phyloP scores from a whole-genome alignment of 2,797 vertebrate genomes.

The Spinibarbus caldwelli region DNA sequence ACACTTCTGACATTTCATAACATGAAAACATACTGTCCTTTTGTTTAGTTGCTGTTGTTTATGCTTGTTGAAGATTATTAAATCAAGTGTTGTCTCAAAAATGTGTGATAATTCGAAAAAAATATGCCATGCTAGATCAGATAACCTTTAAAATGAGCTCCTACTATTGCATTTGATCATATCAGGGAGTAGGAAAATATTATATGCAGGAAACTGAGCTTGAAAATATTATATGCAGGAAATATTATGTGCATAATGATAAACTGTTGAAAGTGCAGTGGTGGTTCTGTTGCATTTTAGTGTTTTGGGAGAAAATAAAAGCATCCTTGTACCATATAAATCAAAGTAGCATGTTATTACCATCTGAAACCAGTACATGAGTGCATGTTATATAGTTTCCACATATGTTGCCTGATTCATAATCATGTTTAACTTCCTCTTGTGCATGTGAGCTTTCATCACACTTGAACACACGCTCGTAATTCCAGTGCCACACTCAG shows the following conservation, averaged over 20 bases:
- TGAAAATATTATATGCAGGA: too few species aligned
- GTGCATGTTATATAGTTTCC: not conserved
- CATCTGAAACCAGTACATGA: not conserved
- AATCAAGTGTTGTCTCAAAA: not conserved
- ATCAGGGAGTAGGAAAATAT: not conserved
- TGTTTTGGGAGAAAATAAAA: not conserved
- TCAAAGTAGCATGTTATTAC: not conserved
- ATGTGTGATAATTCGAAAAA: too few species aligned
- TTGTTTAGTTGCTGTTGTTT: not conserved
- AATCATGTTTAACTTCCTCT: constrained; percentile 1
- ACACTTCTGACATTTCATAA: too few species aligned
- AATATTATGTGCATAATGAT: too few species aligned
- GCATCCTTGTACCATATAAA: not conserved
- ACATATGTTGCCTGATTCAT: not conserved
- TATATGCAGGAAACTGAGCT: too few species aligned
- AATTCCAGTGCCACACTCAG: constrained; percentile 20
- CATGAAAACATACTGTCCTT: not conserved
- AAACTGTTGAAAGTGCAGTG: not conserved
- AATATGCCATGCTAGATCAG: not conserved
- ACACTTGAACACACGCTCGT: constrained; percentile 12
- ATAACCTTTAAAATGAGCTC: too few species aligned
- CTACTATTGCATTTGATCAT: not conserved
- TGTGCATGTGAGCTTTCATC: too few species aligned
- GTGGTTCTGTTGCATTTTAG: not conserved
- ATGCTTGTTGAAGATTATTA: not conserved